Base-by-base conservation (phyloP, 1,140 invertebrate genomes). In the Meloidogyne floridensis region DNA sequence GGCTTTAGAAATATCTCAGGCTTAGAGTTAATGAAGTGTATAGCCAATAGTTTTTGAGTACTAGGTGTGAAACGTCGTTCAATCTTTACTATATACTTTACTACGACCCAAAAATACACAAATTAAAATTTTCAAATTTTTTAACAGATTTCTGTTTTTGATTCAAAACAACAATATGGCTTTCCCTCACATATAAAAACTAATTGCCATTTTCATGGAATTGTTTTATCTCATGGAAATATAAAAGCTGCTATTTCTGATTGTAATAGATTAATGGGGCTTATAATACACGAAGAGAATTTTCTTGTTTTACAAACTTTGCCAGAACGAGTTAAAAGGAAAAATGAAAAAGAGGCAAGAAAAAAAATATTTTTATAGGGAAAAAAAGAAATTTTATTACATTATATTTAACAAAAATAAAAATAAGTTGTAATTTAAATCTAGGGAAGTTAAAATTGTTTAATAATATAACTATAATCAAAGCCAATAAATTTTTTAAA, bases 301-400 rank as follows among this genome's bases (percentile, higher is more conserved):
- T 89, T 89, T 82, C 79, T 89, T 20, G 82, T 89, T 18, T 69
- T 89, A n/a, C 88, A 89, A 80, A 87, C 88, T n/a, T 53, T 89
- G 32, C 88, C 88, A 2, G 79, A 83, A 73, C 43, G 87, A 54
- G 47, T 79, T 69, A 65, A 51, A 51, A 65, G 32, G 2, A 71
- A 54, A 76, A 76, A 75, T 86, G 15, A 42, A 65, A 65, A 76
- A 65, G 75, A 76, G 47, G 43, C n/a, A 53, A 81, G n/a, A 75
- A 86, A 76, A 74, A 80, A 18, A 87, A 87, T 79, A 82, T 47
- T 11, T 18, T 69, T 11, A 47, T n/a, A 15, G 7, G 32, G 32
- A 32, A 32, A 32, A 32, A 32, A 32, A 32, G 32, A 32, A 32
- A 32, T 32, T 32, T 32, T 32, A 32, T 32, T 32, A 32, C 1